Evolutionary conservation across 2,888 invertebrate species (phyloP).

Genomic region (Cryptocephalus primarius): DNA sequence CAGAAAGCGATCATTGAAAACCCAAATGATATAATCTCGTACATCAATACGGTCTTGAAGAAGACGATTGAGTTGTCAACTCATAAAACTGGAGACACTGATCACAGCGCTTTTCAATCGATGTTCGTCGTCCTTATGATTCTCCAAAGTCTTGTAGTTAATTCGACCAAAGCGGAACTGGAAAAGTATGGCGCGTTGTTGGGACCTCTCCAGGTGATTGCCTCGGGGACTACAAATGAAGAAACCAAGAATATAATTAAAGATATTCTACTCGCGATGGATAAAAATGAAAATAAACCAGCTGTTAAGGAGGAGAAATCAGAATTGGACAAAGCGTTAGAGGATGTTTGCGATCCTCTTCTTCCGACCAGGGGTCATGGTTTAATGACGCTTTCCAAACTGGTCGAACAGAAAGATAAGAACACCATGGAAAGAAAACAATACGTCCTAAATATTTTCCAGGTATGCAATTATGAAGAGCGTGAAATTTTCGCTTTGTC

Average conservation of each 20-base stretch:
- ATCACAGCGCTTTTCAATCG: constrained; percentile 25
- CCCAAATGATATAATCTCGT: constrained; percentile 39
- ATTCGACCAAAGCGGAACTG: constrained; percentile 20
- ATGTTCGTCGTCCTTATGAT: constrained; percentile 28
- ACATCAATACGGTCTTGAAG: constrained; percentile 39
- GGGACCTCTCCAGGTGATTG: constrained; percentile 19
- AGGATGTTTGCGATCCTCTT: constrained; percentile 57
- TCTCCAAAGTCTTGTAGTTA: constrained; percentile 31
- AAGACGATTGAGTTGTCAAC: constrained; percentile 16
- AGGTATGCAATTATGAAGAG: constrained; percentile 39
- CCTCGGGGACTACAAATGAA: constrained; percentile 17
- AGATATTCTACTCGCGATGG: constrained; percentile 17
- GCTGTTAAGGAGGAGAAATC: constrained; percentile 24
- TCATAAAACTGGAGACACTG: constrained; percentile 19
- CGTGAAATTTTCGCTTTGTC: too few relatives aligned
- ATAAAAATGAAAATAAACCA: constrained; percentile 1
- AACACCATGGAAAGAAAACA: constrained; percentile 54
- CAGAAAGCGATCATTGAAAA: constrained; percentile 37
- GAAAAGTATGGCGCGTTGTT: constrained; percentile 29
- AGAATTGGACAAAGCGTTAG: constrained; percentile 50
- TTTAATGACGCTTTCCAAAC: constrained; percentile 56
- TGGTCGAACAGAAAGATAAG: constrained; percentile 55
- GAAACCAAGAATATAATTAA: constrained; percentile 24
- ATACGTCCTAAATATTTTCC: constrained; percentile 58
- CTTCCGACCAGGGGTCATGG: constrained; percentile 77